Evolutionary conservation across 2,113 vertebrate species (phyloP).

Genomic region (Hassar affinis): DNA sequence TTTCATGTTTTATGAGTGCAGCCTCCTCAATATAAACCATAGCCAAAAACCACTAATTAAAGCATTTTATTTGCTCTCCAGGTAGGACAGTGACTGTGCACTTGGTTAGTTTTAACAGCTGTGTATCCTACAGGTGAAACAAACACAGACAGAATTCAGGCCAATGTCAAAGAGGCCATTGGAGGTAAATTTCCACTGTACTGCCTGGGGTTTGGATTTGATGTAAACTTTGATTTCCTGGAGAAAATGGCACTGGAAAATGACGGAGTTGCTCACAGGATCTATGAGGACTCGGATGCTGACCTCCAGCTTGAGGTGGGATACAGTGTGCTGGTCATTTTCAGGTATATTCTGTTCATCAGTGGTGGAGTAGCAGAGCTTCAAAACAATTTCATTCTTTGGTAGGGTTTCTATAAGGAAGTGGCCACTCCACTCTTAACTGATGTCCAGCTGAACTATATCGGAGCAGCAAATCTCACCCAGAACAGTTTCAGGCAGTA

Average conservation of each 20-base stretch:
- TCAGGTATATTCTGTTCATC: too few relatives aligned
- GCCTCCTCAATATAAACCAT: too few relatives aligned
- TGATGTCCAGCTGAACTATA: conserved; percentile 74
- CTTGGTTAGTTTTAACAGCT: too few relatives aligned
- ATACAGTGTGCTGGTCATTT: neutral
- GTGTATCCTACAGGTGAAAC: conserved; percentile 71
- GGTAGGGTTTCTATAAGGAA: conserved; percentile 84
- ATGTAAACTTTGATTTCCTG: conserved; percentile 80
- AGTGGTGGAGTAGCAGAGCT: too few relatives aligned
- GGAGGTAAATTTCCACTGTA: conserved; percentile 76
- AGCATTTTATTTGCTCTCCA: too few relatives aligned
- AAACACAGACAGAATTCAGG: conserved; percentile 67
- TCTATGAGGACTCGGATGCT: conserved; percentile 82
- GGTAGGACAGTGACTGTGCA: too few relatives aligned
- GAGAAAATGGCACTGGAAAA: conserved; percentile 80
- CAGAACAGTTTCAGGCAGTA: conserved; percentile 76
- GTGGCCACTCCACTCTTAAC: conserved; percentile 78
- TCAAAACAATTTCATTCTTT: too few relatives aligned
- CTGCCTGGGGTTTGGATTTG: conserved; percentile 81
- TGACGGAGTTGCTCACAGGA: conserved; percentile 74
- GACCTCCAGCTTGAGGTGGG: conserved; percentile 78
- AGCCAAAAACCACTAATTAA: too few relatives aligned
- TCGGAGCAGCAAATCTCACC: conserved; percentile 71
- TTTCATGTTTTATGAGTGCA: too few relatives aligned
- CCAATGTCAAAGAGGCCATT: conserved; percentile 73